A percentile compares a stretch with the other conserved stretches of the same genome.
phyloP scores from a whole-genome alignment of 2,888 invertebrate genomes.

The Oligia strigilis region DNA sequence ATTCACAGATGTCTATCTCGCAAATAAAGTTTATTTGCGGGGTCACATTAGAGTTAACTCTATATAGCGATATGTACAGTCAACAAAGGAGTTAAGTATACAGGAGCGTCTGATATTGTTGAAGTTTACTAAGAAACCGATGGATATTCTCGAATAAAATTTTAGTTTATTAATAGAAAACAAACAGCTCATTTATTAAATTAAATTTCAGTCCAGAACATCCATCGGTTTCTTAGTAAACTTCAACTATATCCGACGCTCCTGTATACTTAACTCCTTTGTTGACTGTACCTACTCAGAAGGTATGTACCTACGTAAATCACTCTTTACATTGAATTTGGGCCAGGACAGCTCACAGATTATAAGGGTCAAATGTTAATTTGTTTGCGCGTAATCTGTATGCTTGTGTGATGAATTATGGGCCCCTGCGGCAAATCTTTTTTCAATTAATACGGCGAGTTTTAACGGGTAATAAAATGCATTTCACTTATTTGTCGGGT shows the following conservation, averaged over 20 bases:
- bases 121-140: no score
- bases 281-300: neutral
- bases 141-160: no score
- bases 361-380: slow-evolving; percentile 55
- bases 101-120: no score
- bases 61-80: slow-evolving; percentile 24
- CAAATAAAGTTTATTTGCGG: slow-evolving; percentile 37
- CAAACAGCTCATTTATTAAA: no score
- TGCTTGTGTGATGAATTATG: slow-evolving; percentile 37
- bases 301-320: slow-evolving; percentile 22
- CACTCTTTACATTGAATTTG: slow-evolving; percentile 49
- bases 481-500: slow-evolving; percentile 5
- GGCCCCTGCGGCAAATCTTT: slow-evolving; percentile 22
- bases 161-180: no score
- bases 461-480: slow-evolving; percentile 15
- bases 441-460: slow-evolving; percentile 19
- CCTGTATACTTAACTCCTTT: no score
- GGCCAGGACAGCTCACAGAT: slow-evolving; percentile 44
- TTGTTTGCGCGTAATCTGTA: slow-evolving; percentile 50
- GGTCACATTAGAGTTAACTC: slow-evolving; percentile 39
- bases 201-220: no score
- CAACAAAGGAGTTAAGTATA: no score
- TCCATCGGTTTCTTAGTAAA: no score
- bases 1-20: neutral
- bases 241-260: no score